Conservation (phyloP, 2,797 vertebrate species). For the Mallotus villosus region DNA sequence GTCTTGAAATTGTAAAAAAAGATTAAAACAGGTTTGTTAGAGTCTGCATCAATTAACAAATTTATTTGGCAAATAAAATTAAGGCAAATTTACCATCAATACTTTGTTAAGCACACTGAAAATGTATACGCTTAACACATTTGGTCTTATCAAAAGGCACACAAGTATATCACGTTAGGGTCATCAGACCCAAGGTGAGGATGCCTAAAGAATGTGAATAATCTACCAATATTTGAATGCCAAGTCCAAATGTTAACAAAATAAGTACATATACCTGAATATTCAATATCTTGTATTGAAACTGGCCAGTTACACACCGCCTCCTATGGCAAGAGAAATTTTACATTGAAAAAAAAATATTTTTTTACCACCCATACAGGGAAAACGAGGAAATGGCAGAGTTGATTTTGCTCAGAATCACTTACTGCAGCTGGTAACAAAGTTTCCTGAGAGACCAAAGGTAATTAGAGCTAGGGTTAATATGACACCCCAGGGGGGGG, state of each 20-base stretch:
- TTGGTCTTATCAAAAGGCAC: slow-evolving; percentile 70
- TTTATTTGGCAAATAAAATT: slow-evolving; percentile 60
- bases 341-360: slow-evolving; percentile 14
- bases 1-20: no score
- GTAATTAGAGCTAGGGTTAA: slow-evolving; percentile 21
- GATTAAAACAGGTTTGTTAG: neutral
- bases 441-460: slow-evolving; percentile 68
- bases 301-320: no score
- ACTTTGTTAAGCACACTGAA: slow-evolving; percentile 50
- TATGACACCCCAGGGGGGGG: neutral
- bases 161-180: slow-evolving; percentile 18
- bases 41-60: neutral
- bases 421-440: slow-evolving; percentile 55
- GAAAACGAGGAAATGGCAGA: slow-evolving; percentile 24
- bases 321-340: no score
- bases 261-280: slow-evolving; percentile 23
- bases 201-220: slow-evolving; percentile 6
- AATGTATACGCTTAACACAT: slow-evolving; percentile 30
- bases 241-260: neutral
- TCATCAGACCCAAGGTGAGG: neutral
- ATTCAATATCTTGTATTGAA: slow-evolving; percentile 39
- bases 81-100: slow-evolving; percentile 62
- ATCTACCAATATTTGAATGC: slow-evolving; percentile 24
- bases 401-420: slow-evolving; percentile 43
- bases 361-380: slow-evolving; percentile 37